A percentile compares a stretch with the other conserved stretches of the same genome.
These are phyloP conservation scores for Bombus polaris DNA, from an alignment of 1,140 invertebrate species.

Conservation along the genomic window DNA sequence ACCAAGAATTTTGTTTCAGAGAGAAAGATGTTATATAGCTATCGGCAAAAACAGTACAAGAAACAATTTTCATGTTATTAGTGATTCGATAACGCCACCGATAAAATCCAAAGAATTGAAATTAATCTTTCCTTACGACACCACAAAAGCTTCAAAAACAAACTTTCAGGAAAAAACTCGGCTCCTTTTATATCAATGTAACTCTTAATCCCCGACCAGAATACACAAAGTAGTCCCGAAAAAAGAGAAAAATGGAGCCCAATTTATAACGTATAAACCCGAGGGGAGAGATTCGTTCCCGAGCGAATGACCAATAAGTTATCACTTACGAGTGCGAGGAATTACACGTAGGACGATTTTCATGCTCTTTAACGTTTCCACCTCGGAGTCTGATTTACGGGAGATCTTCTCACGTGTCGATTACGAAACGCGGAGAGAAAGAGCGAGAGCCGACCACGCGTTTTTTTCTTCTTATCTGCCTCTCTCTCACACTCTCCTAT, in stretches of 20 bases:
- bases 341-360: background rate
- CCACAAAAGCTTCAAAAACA: too few species aligned
- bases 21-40: too few species aligned
- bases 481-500: too few species aligned
- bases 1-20: too few species aligned
- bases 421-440: slow-evolving; percentile 13
- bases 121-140: background rate
- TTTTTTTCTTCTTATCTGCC: background rate
- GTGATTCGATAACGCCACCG: background rate
- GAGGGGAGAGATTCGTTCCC: background rate
- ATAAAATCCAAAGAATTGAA: background rate
- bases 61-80: background rate
- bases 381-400: background rate
- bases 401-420: slow-evolving; percentile 25
- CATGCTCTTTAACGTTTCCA: background rate
- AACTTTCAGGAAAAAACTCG: too few species aligned
- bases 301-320: background rate
- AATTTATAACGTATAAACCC: background rate
- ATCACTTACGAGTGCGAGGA: background rate
- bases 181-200: background rate
- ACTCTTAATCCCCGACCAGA: background rate
- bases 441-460: background rate
- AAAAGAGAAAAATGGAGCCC: background rate
- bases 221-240: background rate
- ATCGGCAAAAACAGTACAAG: too few species aligned